These are phyloP conservation scores for Pagrus major DNA, from an alignment of 2,113 vertebrate species.

Conservation along the genomic window DNA sequence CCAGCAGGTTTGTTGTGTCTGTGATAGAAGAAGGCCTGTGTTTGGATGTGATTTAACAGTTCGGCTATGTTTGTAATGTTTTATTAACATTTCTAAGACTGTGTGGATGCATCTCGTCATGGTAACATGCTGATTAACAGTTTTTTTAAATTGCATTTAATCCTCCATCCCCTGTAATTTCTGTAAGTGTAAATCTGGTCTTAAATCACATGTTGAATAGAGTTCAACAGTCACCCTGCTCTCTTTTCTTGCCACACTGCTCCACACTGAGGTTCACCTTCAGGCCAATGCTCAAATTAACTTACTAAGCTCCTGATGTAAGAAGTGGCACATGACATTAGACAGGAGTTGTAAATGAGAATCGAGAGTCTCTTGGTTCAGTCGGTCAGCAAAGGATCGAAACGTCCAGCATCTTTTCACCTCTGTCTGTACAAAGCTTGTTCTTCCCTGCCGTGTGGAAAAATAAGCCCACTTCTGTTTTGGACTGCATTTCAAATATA, in stretches of 20 bases:
- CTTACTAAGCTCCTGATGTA: not conserved
- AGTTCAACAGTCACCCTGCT: not conserved
- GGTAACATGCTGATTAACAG: not conserved
- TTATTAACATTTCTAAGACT: not conserved
- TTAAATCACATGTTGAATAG: not conserved
- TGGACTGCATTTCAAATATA: not conserved
- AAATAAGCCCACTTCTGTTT: not conserved
- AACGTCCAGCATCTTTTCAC: not conserved
- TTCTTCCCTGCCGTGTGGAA: not conserved
- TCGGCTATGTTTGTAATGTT: not conserved
- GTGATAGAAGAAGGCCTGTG: not conserved
- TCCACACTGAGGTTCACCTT: conserved; percentile 8
- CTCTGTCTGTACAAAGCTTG: not conserved
- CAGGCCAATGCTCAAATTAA: conserved; percentile 17
- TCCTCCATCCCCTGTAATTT: not conserved
- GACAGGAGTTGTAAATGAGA: not conserved
- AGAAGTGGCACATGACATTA: not conserved
- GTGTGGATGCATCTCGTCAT: not conserved
- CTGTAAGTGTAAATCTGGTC: not conserved
- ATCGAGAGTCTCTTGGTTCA: not conserved
- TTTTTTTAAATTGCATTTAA: not conserved
- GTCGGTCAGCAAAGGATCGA: not conserved
- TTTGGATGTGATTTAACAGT: not conserved
- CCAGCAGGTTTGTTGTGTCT: not conserved
- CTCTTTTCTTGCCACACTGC: not conserved